These are phyloP conservation scores for Sycophila texana DNA, from an alignment of 2,888 invertebrate species.

Conservation along the genomic window DNA sequence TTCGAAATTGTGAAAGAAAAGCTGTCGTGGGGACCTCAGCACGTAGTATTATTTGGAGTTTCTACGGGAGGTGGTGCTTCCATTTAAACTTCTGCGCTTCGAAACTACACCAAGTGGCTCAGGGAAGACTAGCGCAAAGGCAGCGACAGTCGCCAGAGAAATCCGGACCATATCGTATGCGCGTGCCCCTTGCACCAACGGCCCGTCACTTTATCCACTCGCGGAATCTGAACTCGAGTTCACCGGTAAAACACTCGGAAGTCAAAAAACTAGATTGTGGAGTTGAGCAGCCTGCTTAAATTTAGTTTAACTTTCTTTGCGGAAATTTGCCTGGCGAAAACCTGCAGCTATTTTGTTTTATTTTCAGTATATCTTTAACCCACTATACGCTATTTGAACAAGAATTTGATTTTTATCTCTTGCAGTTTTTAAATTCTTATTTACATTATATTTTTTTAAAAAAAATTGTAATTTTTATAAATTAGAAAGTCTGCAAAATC, in stretches of 20 bases:
- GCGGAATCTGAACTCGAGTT: slow-evolving; percentile 7
- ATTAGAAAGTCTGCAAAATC: too few relatives aligned
- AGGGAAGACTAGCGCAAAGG: slow-evolving; percentile 2
- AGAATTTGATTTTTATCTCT: too few relatives aligned
- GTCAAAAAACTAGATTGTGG: slow-evolving; percentile 23
- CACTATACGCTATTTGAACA: too few relatives aligned
- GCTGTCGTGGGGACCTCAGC: slow-evolving; percentile 33
- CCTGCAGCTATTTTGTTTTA: too few relatives aligned
- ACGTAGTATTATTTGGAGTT: slow-evolving; percentile 57
- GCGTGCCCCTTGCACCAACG: slow-evolving; percentile 6
- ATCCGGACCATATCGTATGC: slow-evolving; percentile 20
- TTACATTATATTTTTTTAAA: too few relatives aligned
- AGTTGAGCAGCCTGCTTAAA: slow-evolving; percentile 18
- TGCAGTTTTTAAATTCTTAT: too few relatives aligned
- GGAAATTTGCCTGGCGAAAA: neutral
- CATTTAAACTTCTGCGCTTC: slow-evolving; percentile 45
- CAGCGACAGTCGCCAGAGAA: slow-evolving; percentile 13
- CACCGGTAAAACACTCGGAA: slow-evolving; percentile 21
- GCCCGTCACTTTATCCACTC: slow-evolving; percentile 27
- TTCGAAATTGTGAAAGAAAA: slow-evolving; percentile 29
- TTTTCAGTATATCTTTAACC: too few relatives aligned
- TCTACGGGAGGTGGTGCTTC: slow-evolving; percentile 42
- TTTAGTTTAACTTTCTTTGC: neutral
- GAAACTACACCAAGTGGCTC: slow-evolving; percentile 52
- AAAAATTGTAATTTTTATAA: too few relatives aligned